Base-by-base conservation (phyloP, 2,797 vertebrate genomes). In the Saxicola maurus region DNA sequence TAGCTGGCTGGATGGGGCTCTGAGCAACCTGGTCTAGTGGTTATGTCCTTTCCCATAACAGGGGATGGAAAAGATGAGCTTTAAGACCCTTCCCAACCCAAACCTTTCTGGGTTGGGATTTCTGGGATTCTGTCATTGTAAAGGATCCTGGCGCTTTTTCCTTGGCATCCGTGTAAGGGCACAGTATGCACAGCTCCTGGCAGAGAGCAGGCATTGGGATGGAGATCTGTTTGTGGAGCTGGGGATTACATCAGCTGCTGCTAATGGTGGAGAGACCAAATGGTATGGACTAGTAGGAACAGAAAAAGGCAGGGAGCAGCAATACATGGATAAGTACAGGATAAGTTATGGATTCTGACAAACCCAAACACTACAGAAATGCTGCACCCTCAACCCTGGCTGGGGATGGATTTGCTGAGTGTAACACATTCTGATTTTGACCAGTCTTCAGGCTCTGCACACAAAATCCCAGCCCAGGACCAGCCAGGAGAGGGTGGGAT, bases 361-460 rank as follows among this genome's bases (percentile, higher is more conserved):
- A 52, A n/a, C 18, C 35, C 43, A 48, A 55, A 31, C 3, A 5
- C 65, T 42, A 30, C 60, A 31, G 43, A 21, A 83, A n/a, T 43
- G 27, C 74, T 49, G 19, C 53, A 15, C 14, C 68, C 9, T 73
- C 37, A 10, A 1, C 16, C 33, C 6, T 0, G 0, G 25, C n/a
- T 10, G 10, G 17, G n/a, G 11, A 27, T 37, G 40, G 25, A 19
- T 53, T 27, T 66, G 23, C 25, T 33, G 17, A 45, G 30, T 6
- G 10, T 48, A 28, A 31, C 11, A 45, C 43, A 10, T 43, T 35
- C 18, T 31, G 27, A 16, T 37, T 77, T n/a, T 28, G 7, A 28
- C 10, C 7, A 0, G 6, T 68, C 87, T 77, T 38, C 49, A 51
- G n/a, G 11, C 52, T 46, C 43, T 2, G 2, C 1, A 1, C 42